phyloP scores from a whole-genome alignment of 2,113 vertebrate species.

The Proterorhinus semilunaris region DNA sequence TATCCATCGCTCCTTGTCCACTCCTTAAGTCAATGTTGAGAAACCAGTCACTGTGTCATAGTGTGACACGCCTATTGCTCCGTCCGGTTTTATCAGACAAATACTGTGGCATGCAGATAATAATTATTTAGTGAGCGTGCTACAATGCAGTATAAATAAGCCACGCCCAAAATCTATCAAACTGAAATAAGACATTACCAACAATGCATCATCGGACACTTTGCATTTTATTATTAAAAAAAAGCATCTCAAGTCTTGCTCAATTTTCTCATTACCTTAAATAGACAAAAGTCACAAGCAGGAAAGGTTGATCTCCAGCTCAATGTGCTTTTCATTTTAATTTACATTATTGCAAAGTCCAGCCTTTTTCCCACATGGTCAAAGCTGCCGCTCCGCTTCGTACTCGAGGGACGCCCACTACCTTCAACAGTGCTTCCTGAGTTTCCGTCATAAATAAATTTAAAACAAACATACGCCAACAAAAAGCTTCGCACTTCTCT shows the following conservation, averaged over 20 bases:
- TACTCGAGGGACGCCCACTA: conserved; percentile 21
- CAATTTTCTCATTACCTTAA: conserved; percentile 21
- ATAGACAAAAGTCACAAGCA: neutral
- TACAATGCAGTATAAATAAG: neutral
- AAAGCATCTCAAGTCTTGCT: conserved; percentile 6
- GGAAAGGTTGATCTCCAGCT: conserved; percentile 6
- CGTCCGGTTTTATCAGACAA: neutral
- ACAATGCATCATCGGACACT: neutral
- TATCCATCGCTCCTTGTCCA: conserved; percentile 18
- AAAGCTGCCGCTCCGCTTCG: conserved; percentile 15
- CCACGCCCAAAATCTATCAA: neutral
- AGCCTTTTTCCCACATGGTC: neutral
- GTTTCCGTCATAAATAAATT: conserved; percentile 51
- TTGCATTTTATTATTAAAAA: neutral
- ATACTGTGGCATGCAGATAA: neutral
- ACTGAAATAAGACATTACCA: neutral
- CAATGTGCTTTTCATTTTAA: conserved; percentile 8
- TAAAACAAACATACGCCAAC: conserved; percentile 37
- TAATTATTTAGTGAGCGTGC: neutral
- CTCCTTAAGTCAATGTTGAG: conserved; percentile 36
- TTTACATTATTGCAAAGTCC: conserved; percentile 11
- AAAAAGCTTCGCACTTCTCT: conserved; percentile 19
- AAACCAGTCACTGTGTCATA: conserved; percentile 12
- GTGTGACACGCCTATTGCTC: neutral
- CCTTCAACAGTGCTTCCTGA: conserved; percentile 31